phyloP scores from a whole-genome alignment of 2,797 vertebrate species.

The Petrocephalus sullivani region DNA sequence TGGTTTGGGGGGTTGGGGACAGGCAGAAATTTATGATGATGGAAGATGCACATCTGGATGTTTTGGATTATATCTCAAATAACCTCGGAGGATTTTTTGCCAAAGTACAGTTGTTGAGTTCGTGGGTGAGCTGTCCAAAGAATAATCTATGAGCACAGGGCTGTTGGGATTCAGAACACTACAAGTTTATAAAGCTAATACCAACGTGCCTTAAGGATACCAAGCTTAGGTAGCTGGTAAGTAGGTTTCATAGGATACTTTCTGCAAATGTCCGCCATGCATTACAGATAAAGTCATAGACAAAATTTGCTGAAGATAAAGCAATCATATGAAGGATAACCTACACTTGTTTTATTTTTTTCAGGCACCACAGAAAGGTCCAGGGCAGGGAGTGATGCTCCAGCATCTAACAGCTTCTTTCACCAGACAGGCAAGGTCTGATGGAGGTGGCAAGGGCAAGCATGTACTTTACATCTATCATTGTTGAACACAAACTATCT shows the following conservation, averaged over 20 bases:
- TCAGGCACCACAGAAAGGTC: background rate
- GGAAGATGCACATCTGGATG: background rate
- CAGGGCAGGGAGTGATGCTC: background rate
- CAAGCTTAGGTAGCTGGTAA: background rate
- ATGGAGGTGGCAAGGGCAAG: background rate
- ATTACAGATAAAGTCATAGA: background rate
- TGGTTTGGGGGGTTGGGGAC: background rate
- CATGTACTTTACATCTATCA: background rate
- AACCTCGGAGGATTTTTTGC: background rate
- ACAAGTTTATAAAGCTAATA: background rate
- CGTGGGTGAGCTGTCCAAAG: background rate
- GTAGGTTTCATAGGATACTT: background rate
- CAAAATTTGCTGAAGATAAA: background rate
- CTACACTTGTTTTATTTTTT: background rate
- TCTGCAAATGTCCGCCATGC: background rate
- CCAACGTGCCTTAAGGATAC: background rate
- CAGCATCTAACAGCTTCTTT: background rate
- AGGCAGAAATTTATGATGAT: background rate
- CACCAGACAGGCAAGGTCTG: background rate
- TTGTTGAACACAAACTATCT: too few relatives aligned
- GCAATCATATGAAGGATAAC: background rate
- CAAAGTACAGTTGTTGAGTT: background rate
- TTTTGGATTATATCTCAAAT: background rate
- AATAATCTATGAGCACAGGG: background rate
- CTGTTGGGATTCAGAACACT: background rate